Percentiles rank a stretch among this genome's conserved stretches.
These are phyloP conservation scores for Thaleichthys pacificus DNA, from an alignment of 2,797 vertebrate species.

Conservation along the genomic window DNA sequence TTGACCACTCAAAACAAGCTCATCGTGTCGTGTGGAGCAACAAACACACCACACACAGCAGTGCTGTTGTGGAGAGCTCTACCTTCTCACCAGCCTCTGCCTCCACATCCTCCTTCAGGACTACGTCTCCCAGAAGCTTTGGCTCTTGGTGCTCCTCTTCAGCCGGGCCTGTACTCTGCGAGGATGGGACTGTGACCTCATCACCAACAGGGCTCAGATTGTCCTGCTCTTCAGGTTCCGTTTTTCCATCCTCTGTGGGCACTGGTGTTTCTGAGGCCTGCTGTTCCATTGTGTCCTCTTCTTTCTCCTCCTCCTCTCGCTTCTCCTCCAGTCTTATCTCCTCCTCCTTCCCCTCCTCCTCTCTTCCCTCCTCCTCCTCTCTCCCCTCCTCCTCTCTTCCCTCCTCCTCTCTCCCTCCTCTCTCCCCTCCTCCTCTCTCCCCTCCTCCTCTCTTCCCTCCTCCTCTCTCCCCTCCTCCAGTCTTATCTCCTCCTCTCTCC, in stretches of 20 bases:
- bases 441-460: background rate
- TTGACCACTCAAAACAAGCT: background rate
- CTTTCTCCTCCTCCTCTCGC: background rate
- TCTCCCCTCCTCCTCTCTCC: background rate
- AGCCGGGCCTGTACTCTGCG: slow-evolving; percentile 27
- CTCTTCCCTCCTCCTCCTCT: background rate
- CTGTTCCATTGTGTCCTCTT: slow-evolving; percentile 14
- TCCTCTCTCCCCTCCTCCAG: background rate
- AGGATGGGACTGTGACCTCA: slow-evolving; percentile 30
- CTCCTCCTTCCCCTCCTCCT: background rate
- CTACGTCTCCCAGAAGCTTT: slow-evolving; percentile 29
- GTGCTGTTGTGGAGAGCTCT: slow-evolving; percentile 14
- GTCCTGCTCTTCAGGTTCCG: slow-evolving; percentile 32
- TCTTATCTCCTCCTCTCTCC: background rate
- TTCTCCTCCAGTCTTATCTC: background rate
- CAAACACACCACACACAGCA: background rate
- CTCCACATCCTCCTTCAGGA: slow-evolving; percentile 8
- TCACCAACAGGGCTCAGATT: slow-evolving; percentile 8
- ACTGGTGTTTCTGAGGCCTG: slow-evolving; percentile 20
- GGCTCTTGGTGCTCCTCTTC: slow-evolving; percentile 38
- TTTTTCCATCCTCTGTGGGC: slow-evolving; percentile 18
- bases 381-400: no score
- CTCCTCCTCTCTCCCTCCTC: background rate
- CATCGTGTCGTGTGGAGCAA: background rate
- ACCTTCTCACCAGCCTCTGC: slow-evolving; percentile 60